Percentiles rank a stretch among this genome's conserved stretches.
phyloP scores from a whole-genome alignment of 2,797 vertebrate species.

The Petrocephalus schoutedeni region DNA sequence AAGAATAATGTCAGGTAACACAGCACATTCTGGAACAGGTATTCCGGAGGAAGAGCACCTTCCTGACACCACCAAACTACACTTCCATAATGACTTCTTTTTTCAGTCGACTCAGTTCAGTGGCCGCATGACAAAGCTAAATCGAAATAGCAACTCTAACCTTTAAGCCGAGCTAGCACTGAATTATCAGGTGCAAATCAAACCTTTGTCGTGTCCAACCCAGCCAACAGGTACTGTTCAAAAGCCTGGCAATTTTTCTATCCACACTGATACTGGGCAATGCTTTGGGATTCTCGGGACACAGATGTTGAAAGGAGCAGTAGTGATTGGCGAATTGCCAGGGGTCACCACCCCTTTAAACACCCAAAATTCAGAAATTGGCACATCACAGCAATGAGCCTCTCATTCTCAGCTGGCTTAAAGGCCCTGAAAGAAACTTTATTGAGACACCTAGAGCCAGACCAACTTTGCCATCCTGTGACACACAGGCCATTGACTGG shows the following conservation, averaged over 20 bases:
- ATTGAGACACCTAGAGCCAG: not conserved
- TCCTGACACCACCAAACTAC: not conserved
- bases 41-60: not conserved
- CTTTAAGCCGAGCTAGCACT: not conserved
- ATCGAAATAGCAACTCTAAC: not conserved
- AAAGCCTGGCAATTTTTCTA: not conserved
- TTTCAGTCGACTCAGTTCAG: not conserved
- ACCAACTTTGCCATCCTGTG: not conserved
- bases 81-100: not conserved
- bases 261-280: not conserved
- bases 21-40: not conserved
- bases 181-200: not conserved
- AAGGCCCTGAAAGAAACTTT: not conserved
- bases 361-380: not conserved
- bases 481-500: not conserved
- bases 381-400: not conserved
- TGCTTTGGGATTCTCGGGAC: not conserved
- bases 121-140: not conserved
- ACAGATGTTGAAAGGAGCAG: not conserved
- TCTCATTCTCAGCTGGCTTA: not conserved
- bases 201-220: not conserved
- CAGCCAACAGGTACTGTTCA: not conserved
- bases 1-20: not conserved
- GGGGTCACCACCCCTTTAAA: not conserved
- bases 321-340: not conserved